Base-by-base conservation (phyloP, 2,797 vertebrate genomes). In the Enteromius trimaculatus region DNA sequence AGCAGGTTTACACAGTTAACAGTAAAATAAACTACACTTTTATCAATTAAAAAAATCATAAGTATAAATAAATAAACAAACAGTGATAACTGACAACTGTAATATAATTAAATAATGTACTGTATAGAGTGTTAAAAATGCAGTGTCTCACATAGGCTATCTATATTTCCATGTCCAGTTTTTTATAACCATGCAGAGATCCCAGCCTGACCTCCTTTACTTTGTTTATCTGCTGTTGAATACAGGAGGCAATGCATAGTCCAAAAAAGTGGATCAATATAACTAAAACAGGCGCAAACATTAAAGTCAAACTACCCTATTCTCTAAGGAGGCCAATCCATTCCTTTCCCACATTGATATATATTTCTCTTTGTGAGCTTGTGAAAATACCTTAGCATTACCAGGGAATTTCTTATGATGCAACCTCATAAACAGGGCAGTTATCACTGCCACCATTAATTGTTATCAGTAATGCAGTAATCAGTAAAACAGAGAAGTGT, bases 191-290 rank as follows among this genome's bases (percentile, higher is more conserved):
- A 55, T 55, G 51, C 21, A 55, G 51, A 55, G 7, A 55, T 55
- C 21, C n/a, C 21, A 55, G 51, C 51, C n/a, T 55, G 51, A 55
- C 51, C 8, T 55, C 51, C 51, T 21, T 21, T n/a, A 55, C 19
- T 53, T 53, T 53, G 49, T n/a, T 55, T 55, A 55, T 55, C 51
- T 55, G 51, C 51, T 55, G 51, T n/a, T 55, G 51, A 55, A n/a
- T 21, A n/a, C 51, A 55, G 51, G 51, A 55, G 51, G 19, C 51
- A n/a, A 55, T 55, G 51, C 51, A 55, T n/a, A 21, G 49, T 21
- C 17, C 51, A 53, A 53, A 53, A 53, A 55, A 55, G 19, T 9
- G 8, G 51, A 55, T 21, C 51, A 55, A 55, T 55, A 55, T 9
- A 55, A 55, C 19, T n/a, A n/a, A 55, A 55, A n/a, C 53, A 55